Percentiles rank a stretch among this genome's conserved stretches.
Conservation (phyloP, 2,113 vertebrate species). For the Myrmecophaga tridactyla region DNA sequence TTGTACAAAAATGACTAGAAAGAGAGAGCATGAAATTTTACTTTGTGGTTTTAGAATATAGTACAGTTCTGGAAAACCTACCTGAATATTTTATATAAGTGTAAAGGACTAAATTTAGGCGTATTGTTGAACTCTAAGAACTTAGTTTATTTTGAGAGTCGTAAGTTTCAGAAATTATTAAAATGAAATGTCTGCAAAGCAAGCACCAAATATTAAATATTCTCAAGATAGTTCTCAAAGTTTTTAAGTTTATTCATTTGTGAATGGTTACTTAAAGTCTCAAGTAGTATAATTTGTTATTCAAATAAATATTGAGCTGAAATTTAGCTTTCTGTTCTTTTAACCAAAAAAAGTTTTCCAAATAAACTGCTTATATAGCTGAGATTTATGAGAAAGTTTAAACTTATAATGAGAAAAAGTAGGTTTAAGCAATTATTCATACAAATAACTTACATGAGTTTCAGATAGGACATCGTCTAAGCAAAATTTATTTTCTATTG, state of each 20-base stretch:
- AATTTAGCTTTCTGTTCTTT: neutral
- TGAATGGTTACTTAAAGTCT: neutral
- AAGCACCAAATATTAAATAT: neutral
- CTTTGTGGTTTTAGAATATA: neutral
- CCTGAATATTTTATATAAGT: neutral
- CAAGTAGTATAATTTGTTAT: neutral
- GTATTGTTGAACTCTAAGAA: neutral
- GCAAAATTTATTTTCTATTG: too few relatives aligned
- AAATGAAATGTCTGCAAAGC: constrained; percentile 19
- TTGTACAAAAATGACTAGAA: neutral
- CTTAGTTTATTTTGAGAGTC: neutral
- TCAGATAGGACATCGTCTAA: too few relatives aligned
- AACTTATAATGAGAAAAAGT: neutral
- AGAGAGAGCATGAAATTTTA: neutral
- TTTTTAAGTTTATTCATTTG: neutral
- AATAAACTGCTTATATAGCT: neutral
- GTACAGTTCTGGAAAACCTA: neutral
- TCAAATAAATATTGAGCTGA: constrained; percentile 18
- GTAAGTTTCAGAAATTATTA: neutral
- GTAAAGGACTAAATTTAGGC: neutral
- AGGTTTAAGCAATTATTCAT: constrained; percentile 1
- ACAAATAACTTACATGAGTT: neutral
- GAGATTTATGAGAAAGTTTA: neutral
- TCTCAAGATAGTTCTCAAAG: neutral
- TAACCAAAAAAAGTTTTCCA: neutral